Conservation (phyloP, 1,140 invertebrate genomes). For the Ips typographus region DNA sequence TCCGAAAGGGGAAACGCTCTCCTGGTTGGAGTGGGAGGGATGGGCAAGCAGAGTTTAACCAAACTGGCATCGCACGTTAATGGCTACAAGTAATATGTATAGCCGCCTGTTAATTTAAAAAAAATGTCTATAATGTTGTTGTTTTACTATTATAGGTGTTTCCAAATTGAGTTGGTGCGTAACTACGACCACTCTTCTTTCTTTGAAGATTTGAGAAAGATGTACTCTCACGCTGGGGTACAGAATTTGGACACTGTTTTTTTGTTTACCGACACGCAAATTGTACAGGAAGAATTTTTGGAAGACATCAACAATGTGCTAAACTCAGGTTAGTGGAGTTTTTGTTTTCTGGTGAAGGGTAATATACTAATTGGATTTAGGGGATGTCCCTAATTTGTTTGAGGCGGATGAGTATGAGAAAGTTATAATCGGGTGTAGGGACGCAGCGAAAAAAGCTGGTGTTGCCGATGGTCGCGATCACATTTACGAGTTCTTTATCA, state of each 20-base stretch:
- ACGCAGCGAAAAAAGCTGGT: conserved; percentile 69
- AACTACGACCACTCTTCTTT: conserved; percentile 77
- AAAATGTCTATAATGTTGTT: not conserved
- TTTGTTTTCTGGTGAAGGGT: too few species aligned
- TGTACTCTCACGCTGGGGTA: conserved; percentile 69
- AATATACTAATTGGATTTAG: conserved; percentile 15
- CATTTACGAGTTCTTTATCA: conserved; percentile 82
- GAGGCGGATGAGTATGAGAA: conserved; percentile 83
- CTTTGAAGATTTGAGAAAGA: conserved; percentile 64
- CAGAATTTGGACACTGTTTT: conserved; percentile 82
- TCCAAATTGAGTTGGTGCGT: conserved; percentile 81
- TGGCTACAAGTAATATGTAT: conserved; percentile 65
- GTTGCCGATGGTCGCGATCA: conserved; percentile 70
- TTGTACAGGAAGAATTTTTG: conserved; percentile 87
- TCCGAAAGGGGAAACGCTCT: conserved; percentile 79
- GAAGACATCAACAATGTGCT: conserved; percentile 91
- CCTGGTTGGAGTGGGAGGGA: conserved; percentile 85
- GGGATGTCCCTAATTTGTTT: conserved; percentile 77
- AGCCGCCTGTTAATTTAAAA: not conserved
- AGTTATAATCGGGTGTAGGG: conserved; percentile 70
- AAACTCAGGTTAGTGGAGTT: conserved; percentile 65
- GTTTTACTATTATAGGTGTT: conserved; percentile 60
- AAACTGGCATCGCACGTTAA: conserved; percentile 80
- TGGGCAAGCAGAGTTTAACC: conserved; percentile 85
- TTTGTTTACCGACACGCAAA: conserved; percentile 86